phyloP scores from a whole-genome alignment of 2,888 invertebrate genomes.

The Ophioninae sp. region DNA sequence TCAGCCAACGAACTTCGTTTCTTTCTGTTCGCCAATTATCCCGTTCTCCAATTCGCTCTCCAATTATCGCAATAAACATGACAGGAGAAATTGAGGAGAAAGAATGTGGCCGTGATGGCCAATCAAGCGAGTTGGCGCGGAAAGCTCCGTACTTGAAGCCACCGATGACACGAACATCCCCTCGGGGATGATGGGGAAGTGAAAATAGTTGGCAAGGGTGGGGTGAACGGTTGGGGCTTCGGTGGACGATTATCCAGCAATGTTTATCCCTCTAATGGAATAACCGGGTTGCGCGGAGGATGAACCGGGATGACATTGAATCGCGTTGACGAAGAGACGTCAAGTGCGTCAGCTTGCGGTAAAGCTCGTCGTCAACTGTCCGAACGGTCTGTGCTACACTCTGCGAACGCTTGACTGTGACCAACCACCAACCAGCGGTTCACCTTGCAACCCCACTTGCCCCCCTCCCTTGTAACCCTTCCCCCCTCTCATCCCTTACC shows the following conservation, averaged over 20 bases:
- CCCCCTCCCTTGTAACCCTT: not conserved
- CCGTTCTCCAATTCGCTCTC: no score
- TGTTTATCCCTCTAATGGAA: constrained; percentile 45
- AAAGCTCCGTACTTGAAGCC: constrained; percentile 21
- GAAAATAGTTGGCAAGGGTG: constrained; percentile 13
- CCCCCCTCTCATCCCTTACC: not conserved
- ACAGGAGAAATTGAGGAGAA: not conserved
- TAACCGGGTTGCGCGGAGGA: constrained; percentile 16
- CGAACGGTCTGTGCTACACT: constrained; percentile 42
- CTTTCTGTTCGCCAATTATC: no score
- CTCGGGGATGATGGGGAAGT: not conserved
- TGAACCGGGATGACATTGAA: constrained; percentile 40
- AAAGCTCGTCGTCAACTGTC: constrained; percentile 63
- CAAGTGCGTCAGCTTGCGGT: constrained; percentile 63
- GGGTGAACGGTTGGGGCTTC: constrained; percentile 9
- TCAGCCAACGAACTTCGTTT: no score
- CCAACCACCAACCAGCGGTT: constrained; percentile 36
- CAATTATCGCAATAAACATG: not conserved
- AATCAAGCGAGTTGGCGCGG: not conserved
- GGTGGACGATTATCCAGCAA: constrained; percentile 41
- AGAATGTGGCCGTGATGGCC: not conserved
- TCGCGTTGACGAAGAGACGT: constrained; percentile 61
- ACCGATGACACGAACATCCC: constrained; percentile 2
- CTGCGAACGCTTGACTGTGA: constrained; percentile 33
- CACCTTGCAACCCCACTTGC: constrained; percentile 1